A percentile compares a stretch with the other conserved stretches of the same genome.
phyloP scores from a whole-genome alignment of 2,797 vertebrate species.

The Notolabrus celidotus region DNA sequence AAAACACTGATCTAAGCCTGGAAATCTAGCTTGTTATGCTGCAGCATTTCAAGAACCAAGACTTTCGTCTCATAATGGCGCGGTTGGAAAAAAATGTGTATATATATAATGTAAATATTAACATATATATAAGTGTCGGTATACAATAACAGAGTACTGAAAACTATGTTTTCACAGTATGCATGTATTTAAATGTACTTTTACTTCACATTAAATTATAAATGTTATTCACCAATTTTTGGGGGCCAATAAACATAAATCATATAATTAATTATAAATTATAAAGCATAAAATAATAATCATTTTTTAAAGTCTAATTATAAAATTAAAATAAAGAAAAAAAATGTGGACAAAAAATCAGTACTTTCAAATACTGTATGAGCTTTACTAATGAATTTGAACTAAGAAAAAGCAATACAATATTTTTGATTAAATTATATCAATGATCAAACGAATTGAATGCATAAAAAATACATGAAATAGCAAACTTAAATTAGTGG shows the following conservation, averaged over 20 bases:
- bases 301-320: neutral
- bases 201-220: neutral
- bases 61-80: neutral
- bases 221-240: neutral
- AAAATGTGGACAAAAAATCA: too few relatives aligned
- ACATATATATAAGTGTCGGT: neutral
- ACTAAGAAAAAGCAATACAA: too few relatives aligned
- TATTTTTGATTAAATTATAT: too few relatives aligned
- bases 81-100: neutral
- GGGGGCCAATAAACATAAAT: too few relatives aligned
- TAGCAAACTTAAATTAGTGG: neutral
- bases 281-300: neutral
- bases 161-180: too few relatives aligned
- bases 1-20: constrained; percentile 54
- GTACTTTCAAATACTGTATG: too few relatives aligned
- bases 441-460: too few relatives aligned
- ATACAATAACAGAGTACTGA: neutral
- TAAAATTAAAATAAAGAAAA: too few relatives aligned
- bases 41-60: constrained; percentile 34
- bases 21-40: constrained; percentile 29
- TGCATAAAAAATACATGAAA: too few relatives aligned
- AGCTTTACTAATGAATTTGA: too few relatives aligned
- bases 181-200: neutral
- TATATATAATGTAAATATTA: neutral
- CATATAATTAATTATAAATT: neutral